Evolutionary conservation across 2,113 vertebrate species (phyloP).

Genomic region (Megaptera novaeangliae): DNA sequence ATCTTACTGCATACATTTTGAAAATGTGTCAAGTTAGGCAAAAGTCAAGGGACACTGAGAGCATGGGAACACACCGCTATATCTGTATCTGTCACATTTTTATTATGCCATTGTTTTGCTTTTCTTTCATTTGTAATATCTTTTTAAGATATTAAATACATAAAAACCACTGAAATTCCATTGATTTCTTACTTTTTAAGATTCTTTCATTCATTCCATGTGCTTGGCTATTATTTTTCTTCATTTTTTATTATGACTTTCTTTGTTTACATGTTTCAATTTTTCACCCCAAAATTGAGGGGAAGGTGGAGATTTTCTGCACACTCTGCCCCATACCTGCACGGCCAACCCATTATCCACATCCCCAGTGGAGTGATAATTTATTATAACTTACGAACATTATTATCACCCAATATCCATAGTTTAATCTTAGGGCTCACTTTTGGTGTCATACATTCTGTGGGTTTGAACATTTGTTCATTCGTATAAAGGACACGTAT

Average conservation of each 20-base stretch:
- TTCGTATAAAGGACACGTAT: not conserved
- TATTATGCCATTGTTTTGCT: not conserved
- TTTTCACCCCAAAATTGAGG: not conserved
- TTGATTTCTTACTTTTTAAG: not conserved
- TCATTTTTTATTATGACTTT: not conserved
- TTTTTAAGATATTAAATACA: not conserved
- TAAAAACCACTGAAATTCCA: not conserved
- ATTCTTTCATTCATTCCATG: not conserved
- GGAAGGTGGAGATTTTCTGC: not conserved
- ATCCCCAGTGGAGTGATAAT: not conserved
- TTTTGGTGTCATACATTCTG: not conserved
- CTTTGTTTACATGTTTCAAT: not conserved
- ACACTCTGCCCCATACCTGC: not conserved
- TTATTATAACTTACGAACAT: not conserved
- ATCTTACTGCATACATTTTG: not conserved
- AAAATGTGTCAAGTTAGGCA: not conserved
- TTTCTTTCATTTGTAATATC: not conserved
- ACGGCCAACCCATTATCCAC: not conserved
- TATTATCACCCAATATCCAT: not conserved
- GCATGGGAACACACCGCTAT: not conserved
- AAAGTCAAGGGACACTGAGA: not conserved
- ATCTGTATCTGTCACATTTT: not conserved
- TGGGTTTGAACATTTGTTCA: not conserved
- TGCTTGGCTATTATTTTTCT: not conserved
- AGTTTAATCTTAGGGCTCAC: not conserved